Conservation (phyloP, 2,888 invertebrate genomes). For the Athalia circularis region DNA sequence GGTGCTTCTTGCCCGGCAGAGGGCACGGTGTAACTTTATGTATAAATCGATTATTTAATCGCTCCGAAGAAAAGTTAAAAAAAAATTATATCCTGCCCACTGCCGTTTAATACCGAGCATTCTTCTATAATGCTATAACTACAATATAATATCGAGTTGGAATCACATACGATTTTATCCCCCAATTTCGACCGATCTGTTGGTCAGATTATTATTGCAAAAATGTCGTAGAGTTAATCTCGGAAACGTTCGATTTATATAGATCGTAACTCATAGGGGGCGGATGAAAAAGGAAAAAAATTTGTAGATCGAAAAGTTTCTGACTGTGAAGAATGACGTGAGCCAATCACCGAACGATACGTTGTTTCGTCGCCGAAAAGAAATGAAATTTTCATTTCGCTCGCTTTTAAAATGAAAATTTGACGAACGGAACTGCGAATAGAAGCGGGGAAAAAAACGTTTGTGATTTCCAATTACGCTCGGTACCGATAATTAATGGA, state of each 20-base stretch:
- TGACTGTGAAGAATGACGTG: too few relatives aligned
- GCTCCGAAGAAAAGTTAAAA: slow-evolving; percentile 48
- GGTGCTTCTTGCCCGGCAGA: slow-evolving; percentile 48
- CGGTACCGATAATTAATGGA: slow-evolving; percentile 64
- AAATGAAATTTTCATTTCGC: neutral
- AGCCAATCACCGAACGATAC: neutral
- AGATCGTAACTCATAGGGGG: too few relatives aligned
- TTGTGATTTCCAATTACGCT: slow-evolving; percentile 6
- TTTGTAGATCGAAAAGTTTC: too few relatives aligned
- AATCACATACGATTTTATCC: too few relatives aligned
- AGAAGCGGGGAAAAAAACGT: neutral
- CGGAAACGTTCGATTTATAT: too few relatives aligned
- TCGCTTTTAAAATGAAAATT: neutral
- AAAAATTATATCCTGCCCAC: slow-evolving; percentile 28
- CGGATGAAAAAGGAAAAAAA: too few relatives aligned
- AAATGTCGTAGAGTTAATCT: too few relatives aligned
- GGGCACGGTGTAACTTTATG: slow-evolving; percentile 28
- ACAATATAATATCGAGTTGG: slow-evolving; percentile 55
- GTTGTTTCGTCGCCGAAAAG: neutral
- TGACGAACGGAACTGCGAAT: neutral
- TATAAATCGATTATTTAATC: slow-evolving; percentile 47
- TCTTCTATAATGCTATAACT: slow-evolving; percentile 54
- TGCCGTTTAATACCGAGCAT: slow-evolving; percentile 42
- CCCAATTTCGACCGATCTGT: too few relatives aligned
- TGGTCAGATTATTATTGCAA: too few relatives aligned